Base-by-base conservation (phyloP, 2,888 invertebrate species). In the Lasius fuliginosus region DNA sequence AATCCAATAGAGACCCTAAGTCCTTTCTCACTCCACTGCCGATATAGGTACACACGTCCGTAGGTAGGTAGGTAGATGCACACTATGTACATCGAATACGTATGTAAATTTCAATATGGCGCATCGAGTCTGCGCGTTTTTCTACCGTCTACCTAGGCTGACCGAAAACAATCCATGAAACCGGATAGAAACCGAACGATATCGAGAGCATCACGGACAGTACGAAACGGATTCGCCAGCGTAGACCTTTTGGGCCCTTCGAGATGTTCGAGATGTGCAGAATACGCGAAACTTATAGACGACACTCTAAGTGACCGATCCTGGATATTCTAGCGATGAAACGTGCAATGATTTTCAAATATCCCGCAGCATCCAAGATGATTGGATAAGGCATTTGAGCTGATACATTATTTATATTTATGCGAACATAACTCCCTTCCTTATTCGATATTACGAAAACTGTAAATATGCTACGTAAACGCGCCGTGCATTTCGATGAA, bases 1-100 rank as follows among this genome's bases (percentile, higher is more conserved):
- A 92, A 92, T 92, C 92, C 92, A 92, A 92, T 92, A 91, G 92
- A 92, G 92, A 91, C 89, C 92, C 90, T 90, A 91, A 92, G 92
- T 92, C 92, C 92, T 90, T 92, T 87, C 87, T 86, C 87, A 84
- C 69, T 83, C 87, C 86, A 79, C 46, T 64, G 11, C 68, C 88
- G 81, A 90, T 88, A 84, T 87, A 91, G 88, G 86, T 90, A 88
- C 85, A 87, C 85, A 83, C 73, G 82, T 85, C 73, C 12, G 18
- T 73, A 73, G 73, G 36, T 73, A 73, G 49, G 23, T 73, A 73
- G 49, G 77, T 82, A 71, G 83, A 76, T 83, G 58, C 86, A 86
- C 77, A 65, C 81, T 81, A 82, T 82, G 82, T 82, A 86, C 86
- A 85, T 49, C 62, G 84, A 82, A 86, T 87, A 89, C 84, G 88